Evolutionary conservation across 2,888 invertebrate genomes (phyloP), one percentile per base, ranked within the genome.

Genomic region (Drosophila neonasuta): DNA sequence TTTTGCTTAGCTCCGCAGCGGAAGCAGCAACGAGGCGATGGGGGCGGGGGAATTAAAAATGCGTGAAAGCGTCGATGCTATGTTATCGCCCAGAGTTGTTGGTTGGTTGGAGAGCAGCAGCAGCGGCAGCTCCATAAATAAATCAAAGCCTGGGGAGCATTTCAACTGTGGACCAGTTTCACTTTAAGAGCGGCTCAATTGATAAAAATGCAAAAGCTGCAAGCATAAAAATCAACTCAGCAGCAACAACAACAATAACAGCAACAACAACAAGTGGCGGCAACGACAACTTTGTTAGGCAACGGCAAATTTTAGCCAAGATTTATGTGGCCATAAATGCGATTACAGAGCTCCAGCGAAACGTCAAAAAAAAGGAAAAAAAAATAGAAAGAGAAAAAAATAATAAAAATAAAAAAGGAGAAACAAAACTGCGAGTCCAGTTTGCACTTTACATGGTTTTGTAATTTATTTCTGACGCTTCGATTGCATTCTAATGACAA

Each of bases 281-380:
- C 70, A 73, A 68, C 68, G 76, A 80, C 80, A 80, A 80, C 80
- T 76, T 73, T 83, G 79, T 80, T 79, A 71, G 78, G 82, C 82
- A 86, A 77, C 68, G 73, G 75, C 74, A 87, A 85, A 75, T 80
- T 79, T 79, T 57, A 71, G 77, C 65, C 63, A 86, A 87, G 86
- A 86, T 86, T 87, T 87, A 87, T 86, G 88, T 84, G 82, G 80
- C 88, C 86, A 86, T 86, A 87, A 87, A 87, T 79, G 86, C 83
- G 86, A 83, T 83, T 83, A 83, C 79, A 68, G 75, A 58, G 70
- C 66, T 60, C 80, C 80, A 76, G 66, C 70, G 55, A 84, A 86
- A 79, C 74, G 80, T 80, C 83, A 77, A 81, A 80, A 68, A 65
- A 51, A 29, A 1, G 24, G 1, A 44, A 34, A 34, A 11, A 11